A percentile compares a stretch with the other conserved stretches of the same genome.
Conservation (phyloP, 1,140 invertebrate species). For the Lutraria rhynchaena region DNA sequence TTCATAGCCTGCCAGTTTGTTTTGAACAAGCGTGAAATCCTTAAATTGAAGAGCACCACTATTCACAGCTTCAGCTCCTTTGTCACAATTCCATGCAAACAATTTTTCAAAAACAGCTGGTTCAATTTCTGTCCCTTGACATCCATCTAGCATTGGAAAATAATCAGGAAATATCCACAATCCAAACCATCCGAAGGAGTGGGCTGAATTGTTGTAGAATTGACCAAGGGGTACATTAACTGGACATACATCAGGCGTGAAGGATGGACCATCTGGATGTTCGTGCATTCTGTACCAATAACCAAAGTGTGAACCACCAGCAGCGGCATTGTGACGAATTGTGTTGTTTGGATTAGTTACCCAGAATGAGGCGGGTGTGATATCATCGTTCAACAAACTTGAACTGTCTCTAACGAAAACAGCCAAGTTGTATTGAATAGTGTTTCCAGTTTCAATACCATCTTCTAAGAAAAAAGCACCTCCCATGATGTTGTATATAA, state of each 20-base stretch:
- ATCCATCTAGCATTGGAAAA: constrained; percentile 70
- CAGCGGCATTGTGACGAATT: constrained; percentile 78
- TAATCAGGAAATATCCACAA: constrained; percentile 80
- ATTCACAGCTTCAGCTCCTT: constrained; percentile 79
- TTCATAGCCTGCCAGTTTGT: constrained; percentile 76
- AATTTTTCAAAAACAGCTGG: constrained; percentile 69
- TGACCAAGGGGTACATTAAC: constrained; percentile 70
- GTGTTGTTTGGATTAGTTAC: constrained; percentile 80
- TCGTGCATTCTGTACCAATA: constrained; percentile 81
- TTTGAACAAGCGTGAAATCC: constrained; percentile 76
- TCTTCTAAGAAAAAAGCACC: constrained; percentile 82
- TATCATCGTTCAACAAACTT: constrained; percentile 81
- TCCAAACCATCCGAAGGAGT: constrained; percentile 80
- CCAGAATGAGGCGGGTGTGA: constrained; percentile 81
- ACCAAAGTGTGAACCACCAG: constrained; percentile 81
- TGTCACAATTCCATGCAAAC: constrained; percentile 78
- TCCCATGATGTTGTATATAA: constrained; percentile 79
- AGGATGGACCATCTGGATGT: constrained; percentile 79
- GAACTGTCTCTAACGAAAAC: constrained; percentile 79
- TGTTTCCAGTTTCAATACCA: constrained; percentile 80
- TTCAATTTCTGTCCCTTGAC: constrained; percentile 53
- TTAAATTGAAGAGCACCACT: constrained; percentile 76
- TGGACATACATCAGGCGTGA: constrained; percentile 72
- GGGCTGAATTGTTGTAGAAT: constrained; percentile 80
- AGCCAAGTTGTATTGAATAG: constrained; percentile 79